Evolutionary conservation across 2,797 vertebrate genomes (phyloP).

Genomic region (Rhinoraja longicauda): DNA sequence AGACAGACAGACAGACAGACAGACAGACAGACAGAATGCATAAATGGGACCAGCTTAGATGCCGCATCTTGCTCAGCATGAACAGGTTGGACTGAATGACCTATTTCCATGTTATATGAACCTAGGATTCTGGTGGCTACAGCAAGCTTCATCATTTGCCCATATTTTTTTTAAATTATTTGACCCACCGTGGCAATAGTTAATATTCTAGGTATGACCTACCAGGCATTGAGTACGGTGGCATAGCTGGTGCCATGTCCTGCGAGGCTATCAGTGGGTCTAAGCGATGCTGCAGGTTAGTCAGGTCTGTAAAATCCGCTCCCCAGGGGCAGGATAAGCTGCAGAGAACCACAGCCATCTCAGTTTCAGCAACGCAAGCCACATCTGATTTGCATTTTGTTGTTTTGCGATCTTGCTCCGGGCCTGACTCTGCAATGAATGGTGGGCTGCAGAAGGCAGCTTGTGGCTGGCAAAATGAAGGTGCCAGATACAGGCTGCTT

Average conservation of each 20-base stretch:
- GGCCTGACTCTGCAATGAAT: constrained; percentile 72
- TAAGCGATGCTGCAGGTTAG: constrained; percentile 3
- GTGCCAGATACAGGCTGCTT: constrained; percentile 71
- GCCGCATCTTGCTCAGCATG: no score
- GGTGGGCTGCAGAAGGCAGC: constrained; percentile 61
- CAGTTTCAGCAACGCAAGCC: constrained; percentile 70
- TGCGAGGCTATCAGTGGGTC: neutral
- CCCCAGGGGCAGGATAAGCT: constrained; percentile 59
- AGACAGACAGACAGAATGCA: no score
- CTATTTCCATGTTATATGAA: neutral
- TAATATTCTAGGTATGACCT: constrained; percentile 22
- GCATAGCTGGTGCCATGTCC: neutral
- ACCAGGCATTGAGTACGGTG: neutral
- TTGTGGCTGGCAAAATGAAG: constrained; percentile 66
- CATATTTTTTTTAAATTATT: neutral
- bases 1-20: no score
- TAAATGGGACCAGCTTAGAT: no score
- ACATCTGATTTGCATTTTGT: constrained; percentile 75
- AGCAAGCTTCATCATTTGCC: neutral
- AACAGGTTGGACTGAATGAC: no score
- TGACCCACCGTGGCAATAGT: neutral
- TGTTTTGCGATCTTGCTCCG: constrained; percentile 66
- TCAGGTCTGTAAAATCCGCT: constrained; percentile 58
- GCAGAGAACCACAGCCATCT: constrained; percentile 66
- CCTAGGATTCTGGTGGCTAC: neutral